Base-by-base conservation (phyloP, 2,888 invertebrate genomes). In the Sarcophaga variegata region DNA sequence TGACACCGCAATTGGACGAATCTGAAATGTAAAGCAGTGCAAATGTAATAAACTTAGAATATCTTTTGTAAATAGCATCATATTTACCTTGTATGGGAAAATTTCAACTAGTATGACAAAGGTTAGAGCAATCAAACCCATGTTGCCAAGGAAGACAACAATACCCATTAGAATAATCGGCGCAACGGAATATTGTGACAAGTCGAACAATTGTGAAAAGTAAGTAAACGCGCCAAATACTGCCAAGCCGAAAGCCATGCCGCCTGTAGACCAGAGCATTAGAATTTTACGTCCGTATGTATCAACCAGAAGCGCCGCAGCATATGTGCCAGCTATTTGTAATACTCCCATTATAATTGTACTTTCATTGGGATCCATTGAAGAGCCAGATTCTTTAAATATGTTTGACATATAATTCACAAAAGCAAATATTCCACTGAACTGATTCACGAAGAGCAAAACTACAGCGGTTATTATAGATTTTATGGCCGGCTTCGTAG, bases 331-430 rank as follows among this genome's bases (percentile, higher is more conserved):
- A 0, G 91, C 22, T 5, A 93, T 91, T 88, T 93, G 93, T 2
- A 92, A 90, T 0, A 87, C 87, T 10, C 93, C 93, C 76, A 91
- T 89, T 17, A 92, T 90, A 5, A 93, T 93, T 0, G 93, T 92
- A 69, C 90, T 90, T 0, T 90, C 90, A 17, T 93, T 92, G 2
- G 92, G 91, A 83, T 92, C 91, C 59, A 93, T 84, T 5, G 88
- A 74, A 0, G 92, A 90, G 0, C 92, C 91, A 0, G 92, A 90
- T 3, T 89, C 88, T 10, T 88, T 88, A 80, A 93, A 93, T 60
- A 93, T 92, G 20, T 89, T 88, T 17, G 93, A 91, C 89, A 93
- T 92, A 76, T 93, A 93, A 78, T 91, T 93, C 3, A 92, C 88
- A 64, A 93, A 90, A 11, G 91, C 91, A 67, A 91, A 93, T 14